phyloP scores from a whole-genome alignment of 1,140 invertebrate genomes.

The Pogonomyrmex barbatus region DNA sequence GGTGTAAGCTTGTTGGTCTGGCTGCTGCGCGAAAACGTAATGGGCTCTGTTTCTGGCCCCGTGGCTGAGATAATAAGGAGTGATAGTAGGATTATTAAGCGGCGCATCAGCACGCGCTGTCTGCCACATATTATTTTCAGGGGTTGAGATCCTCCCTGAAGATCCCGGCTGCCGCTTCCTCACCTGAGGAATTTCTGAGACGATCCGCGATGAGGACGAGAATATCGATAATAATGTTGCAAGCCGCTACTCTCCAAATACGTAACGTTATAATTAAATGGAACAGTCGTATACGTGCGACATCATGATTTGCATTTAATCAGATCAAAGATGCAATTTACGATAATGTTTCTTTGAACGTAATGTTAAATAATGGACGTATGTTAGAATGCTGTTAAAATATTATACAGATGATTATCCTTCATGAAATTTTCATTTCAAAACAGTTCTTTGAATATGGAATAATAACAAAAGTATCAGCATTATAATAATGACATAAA shows the following conservation, averaged over 20 bases:
- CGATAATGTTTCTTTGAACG: neutral
- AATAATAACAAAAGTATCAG: neutral
- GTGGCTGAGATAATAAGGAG: slow-evolving; percentile 77
- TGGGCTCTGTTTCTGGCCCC: slow-evolving; percentile 74
- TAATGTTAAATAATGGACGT: neutral
- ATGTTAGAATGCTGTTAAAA: neutral
- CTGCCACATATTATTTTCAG: slow-evolving; percentile 61
- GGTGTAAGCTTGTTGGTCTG: slow-evolving; percentile 70
- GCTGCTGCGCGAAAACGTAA: slow-evolving; percentile 74
- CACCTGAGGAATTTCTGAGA: neutral
- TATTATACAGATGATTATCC: neutral
- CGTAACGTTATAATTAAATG: slow-evolving; percentile 40
- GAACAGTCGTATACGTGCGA: neutral
- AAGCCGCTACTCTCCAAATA: neutral
- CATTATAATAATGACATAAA: neutral
- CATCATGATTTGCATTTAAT: neutral
- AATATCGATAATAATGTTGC: slow-evolving; percentile 21
- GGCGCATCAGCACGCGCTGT: slow-evolving; percentile 68
- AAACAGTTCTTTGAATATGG: neutral
- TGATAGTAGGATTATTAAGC: slow-evolving; percentile 78
- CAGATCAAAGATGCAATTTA: neutral
- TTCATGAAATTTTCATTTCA: neutral
- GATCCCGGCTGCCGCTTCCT: slow-evolving; percentile 37
- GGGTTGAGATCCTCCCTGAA: slow-evolving; percentile 35
- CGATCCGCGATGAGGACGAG: neutral